These are phyloP conservation scores for Engystomops pustulosus DNA, from an alignment of 2,113 vertebrate species.

Conservation along the genomic window DNA sequence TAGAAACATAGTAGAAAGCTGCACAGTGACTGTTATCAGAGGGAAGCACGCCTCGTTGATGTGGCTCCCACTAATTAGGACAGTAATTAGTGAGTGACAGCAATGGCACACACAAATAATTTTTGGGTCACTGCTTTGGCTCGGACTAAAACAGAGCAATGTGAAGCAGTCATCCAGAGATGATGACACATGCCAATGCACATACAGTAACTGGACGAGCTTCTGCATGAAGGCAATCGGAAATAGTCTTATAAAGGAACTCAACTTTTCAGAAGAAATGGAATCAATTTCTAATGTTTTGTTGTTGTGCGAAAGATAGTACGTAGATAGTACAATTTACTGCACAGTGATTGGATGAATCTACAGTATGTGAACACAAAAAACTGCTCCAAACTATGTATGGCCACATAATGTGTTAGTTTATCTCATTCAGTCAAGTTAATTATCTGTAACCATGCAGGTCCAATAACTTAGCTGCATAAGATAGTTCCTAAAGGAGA, in stretches of 20 bases:
- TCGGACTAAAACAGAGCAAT: not conserved
- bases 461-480: too few species aligned
- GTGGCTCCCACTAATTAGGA: slow-evolving; percentile 22
- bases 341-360: too few species aligned
- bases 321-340: too few species aligned
- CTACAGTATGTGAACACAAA: too few species aligned
- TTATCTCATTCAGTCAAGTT: too few species aligned
- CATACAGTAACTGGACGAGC: not conserved
- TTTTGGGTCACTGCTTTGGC: slow-evolving; percentile 23
- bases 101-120: not conserved
- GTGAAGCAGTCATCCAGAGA: slow-evolving; percentile 4
- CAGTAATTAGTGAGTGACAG: slow-evolving; percentile 21
- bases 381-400: too few species aligned
- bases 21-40: not conserved
- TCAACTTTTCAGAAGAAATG: not conserved
- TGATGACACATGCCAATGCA: not conserved
- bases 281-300: not conserved
- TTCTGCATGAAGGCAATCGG: not conserved
- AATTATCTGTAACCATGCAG: too few species aligned
- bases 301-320: too few species aligned
- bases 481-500: too few species aligned
- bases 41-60: not conserved
- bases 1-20: not conserved
- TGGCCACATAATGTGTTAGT: too few species aligned
- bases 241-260: not conserved